phyloP scores from a whole-genome alignment of 1,140 invertebrate species.

The Drosophila arizonae region DNA sequence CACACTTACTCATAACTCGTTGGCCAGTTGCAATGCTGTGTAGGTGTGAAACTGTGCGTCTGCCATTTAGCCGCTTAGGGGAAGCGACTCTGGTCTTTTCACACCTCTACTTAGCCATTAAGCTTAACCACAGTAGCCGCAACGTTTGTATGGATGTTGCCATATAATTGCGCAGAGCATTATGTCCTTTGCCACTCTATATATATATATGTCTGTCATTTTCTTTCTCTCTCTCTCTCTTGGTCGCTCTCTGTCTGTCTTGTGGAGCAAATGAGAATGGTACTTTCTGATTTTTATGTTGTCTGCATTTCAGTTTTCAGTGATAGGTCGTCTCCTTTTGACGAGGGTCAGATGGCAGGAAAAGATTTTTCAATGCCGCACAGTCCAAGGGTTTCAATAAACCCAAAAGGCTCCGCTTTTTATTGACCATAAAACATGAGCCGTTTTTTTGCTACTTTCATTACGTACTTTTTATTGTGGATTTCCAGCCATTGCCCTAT shows the following conservation, averaged over 20 bases:
- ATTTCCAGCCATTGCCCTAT: slow-evolving; percentile 38
- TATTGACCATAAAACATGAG: slow-evolving; percentile 71
- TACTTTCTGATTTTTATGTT: slow-evolving; percentile 70
- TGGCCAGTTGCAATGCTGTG: slow-evolving; percentile 34
- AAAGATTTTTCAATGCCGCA: slow-evolving; percentile 61
- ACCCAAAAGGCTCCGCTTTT: slow-evolving; percentile 60
- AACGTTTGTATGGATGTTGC: slow-evolving; percentile 69
- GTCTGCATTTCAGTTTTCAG: slow-evolving; percentile 48
- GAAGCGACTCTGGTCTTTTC: slow-evolving; percentile 20
- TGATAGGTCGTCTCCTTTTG: slow-evolving; percentile 21
- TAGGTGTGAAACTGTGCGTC: background rate
- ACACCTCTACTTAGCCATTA: slow-evolving; percentile 49
- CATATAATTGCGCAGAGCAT: slow-evolving; percentile 57
- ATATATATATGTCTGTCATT: background rate
- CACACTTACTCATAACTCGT: slow-evolving; percentile 1
- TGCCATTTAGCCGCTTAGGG: slow-evolving; percentile 13
- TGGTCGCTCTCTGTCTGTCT: background rate
- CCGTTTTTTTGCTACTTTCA: slow-evolving; percentile 45
- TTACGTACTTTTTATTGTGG: slow-evolving; percentile 38
- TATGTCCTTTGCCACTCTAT: slow-evolving; percentile 4
- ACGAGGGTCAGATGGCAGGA: slow-evolving; percentile 43
- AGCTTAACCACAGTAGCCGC: slow-evolving; percentile 60
- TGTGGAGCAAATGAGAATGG: slow-evolving; percentile 7
- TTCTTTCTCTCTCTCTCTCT: background rate
- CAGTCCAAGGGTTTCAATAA: slow-evolving; percentile 67